These are phyloP conservation scores for Lymantria dispar DNA, from an alignment of 2,888 invertebrate genomes.

Conservation along the genomic window DNA sequence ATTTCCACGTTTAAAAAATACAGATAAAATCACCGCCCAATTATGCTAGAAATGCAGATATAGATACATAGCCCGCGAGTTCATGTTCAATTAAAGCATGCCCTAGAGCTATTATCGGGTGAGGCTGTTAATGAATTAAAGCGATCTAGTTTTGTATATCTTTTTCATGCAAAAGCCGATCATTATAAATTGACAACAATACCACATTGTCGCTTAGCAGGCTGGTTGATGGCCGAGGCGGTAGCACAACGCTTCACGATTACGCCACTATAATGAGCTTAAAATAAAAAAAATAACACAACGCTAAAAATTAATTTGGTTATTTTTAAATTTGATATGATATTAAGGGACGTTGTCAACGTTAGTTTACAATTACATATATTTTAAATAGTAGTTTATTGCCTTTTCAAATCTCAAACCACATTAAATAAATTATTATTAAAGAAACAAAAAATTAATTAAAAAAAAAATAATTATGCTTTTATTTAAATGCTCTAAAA, in stretches of 20 bases:
- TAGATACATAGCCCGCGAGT: constrained; percentile 7
- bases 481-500: too few species aligned
- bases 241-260: constrained; percentile 8
- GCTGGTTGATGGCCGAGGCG: constrained; percentile 3
- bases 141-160: background rate
- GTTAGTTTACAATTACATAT: too few species aligned
- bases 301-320: constrained; percentile 4
- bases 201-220: constrained; percentile 13
- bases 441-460: too few species aligned
- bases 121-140: constrained; percentile 9
- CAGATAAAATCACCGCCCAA: too few species aligned
- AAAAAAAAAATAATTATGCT: too few species aligned
- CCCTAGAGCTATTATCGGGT: constrained; percentile 3
- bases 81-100: constrained; percentile 8
- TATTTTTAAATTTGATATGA: background rate
- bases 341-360: too few species aligned
- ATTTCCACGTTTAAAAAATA: too few species aligned
- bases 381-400: too few species aligned
- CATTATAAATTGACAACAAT: constrained; percentile 10
- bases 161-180: constrained; percentile 21
- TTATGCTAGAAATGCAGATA: background rate
- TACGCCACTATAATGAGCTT: constrained; percentile 16
- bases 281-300: constrained; percentile 11
- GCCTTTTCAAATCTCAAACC: too few species aligned
- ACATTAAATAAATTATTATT: too few species aligned